phyloP scores from a whole-genome alignment of 2,797 vertebrate species.

The Xerus rutilus region DNA sequence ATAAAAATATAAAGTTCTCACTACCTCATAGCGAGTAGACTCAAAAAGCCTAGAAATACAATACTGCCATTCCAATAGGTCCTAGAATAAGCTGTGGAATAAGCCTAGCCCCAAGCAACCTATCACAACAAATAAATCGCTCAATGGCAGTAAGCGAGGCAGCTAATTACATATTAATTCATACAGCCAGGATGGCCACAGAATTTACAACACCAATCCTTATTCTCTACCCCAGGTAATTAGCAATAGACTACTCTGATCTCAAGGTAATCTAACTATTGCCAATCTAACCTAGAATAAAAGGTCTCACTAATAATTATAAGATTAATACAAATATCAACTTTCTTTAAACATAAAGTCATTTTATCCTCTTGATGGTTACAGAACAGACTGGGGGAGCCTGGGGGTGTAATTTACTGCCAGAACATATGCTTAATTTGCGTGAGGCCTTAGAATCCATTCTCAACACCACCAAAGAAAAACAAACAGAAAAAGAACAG shows the following conservation, averaged over 20 bases:
- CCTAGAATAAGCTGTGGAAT: neutral
- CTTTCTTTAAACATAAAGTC: neutral
- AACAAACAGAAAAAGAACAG: neutral
- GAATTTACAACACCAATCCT: neutral
- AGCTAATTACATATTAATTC: slow-evolving; percentile 49
- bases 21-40: neutral
- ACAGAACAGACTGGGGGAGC: neutral
- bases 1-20: neutral
- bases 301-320: neutral
- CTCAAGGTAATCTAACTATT: neutral
- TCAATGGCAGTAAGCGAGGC: neutral
- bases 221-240: neutral
- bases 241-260: neutral
- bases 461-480: neutral
- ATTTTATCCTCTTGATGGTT: neutral
- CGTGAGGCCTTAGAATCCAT: neutral
- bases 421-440: neutral
- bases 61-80: neutral
- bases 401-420: neutral
- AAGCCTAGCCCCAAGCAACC: neutral
- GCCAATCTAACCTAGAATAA: neutral
- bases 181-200: neutral
- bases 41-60: neutral
- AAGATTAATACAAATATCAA: neutral
- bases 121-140: neutral